A percentile compares a stretch with the other conserved stretches of the same genome.
Evolutionary conservation across 1,140 invertebrate genomes (phyloP).

Genomic region (Papilio xuthus): DNA sequence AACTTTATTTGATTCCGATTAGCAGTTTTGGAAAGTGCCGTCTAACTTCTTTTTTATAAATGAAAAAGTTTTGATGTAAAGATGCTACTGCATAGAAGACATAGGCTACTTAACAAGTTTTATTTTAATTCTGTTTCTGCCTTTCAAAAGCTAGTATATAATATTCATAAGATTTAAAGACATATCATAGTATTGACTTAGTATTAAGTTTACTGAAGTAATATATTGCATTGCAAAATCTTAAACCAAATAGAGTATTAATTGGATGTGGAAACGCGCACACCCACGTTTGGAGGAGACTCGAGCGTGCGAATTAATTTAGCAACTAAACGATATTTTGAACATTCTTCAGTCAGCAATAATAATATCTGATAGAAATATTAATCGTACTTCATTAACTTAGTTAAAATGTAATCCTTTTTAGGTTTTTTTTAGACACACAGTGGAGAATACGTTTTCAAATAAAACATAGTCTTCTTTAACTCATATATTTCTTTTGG

Average conservation of each 20-base stretch:
- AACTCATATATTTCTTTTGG: too few relatives aligned
- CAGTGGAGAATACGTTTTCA: too few relatives aligned
- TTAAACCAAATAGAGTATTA: slow-evolving; percentile 27
- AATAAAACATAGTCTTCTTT: too few relatives aligned
- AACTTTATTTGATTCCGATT: too few relatives aligned
- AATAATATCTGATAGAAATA: not conserved
- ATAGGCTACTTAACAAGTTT: too few relatives aligned
- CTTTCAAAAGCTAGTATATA: too few relatives aligned
- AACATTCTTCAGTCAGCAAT: not conserved
- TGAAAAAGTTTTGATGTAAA: too few relatives aligned
- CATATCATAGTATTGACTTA: not conserved
- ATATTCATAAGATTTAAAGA: not conserved
- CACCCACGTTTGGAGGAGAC: slow-evolving; percentile 21
- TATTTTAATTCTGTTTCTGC: too few relatives aligned
- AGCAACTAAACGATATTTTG: slow-evolving; percentile 31
- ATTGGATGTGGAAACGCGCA: slow-evolving; percentile 37
- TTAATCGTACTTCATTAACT: not conserved
- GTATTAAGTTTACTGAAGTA: not conserved
- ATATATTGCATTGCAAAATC: not conserved
- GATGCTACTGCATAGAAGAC: too few relatives aligned
- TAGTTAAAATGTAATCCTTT: too few relatives aligned
- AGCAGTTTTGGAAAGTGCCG: too few relatives aligned
- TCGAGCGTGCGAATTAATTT: slow-evolving; percentile 40
- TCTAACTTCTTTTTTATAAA: too few relatives aligned
- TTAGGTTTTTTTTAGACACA: not conserved